Conservation (phyloP, 1,140 invertebrate genomes). For the Frieseomelitta varia region DNA sequence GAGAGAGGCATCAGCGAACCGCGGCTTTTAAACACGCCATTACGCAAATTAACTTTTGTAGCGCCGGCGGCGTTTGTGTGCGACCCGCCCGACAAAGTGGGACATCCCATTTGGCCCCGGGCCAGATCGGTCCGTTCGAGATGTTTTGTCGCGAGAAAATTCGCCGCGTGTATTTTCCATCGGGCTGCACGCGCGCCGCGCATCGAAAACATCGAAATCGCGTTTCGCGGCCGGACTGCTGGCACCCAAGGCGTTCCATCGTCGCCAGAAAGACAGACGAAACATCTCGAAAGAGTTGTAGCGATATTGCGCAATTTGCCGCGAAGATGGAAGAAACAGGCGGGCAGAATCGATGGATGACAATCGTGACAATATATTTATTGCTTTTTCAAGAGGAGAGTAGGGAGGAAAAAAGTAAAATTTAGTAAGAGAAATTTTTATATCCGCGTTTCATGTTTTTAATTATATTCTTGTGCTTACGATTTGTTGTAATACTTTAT, state of each 20-base stretch:
- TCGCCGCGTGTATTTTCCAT: conserved; percentile 44
- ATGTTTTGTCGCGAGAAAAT: conserved; percentile 59
- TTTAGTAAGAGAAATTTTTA: too few species aligned
- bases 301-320: neutral
- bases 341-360: neutral
- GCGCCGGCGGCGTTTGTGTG: conserved; percentile 1
- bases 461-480: too few species aligned
- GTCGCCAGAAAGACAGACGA: neutral
- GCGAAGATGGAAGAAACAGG: neutral
- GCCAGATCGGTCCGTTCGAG: conserved; percentile 48
- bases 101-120: conserved; percentile 31
- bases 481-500: too few species aligned
- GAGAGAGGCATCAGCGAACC: neutral
- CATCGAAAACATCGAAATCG: conserved; percentile 19
- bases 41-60: conserved; percentile 67
- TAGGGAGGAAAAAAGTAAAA: neutral
- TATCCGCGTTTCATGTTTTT: too few species aligned
- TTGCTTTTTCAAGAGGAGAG: neutral
- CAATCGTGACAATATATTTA: neutral
- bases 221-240: neutral
- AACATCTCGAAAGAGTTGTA: neutral
- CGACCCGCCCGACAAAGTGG: conserved; percentile 9
- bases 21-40: conserved; percentile 57
- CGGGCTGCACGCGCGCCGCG: too few species aligned
- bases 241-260: conserved; percentile 15